Evolutionary conservation across 2,113 vertebrate genomes (phyloP).

Genomic region (Apeltes quadracus): DNA sequence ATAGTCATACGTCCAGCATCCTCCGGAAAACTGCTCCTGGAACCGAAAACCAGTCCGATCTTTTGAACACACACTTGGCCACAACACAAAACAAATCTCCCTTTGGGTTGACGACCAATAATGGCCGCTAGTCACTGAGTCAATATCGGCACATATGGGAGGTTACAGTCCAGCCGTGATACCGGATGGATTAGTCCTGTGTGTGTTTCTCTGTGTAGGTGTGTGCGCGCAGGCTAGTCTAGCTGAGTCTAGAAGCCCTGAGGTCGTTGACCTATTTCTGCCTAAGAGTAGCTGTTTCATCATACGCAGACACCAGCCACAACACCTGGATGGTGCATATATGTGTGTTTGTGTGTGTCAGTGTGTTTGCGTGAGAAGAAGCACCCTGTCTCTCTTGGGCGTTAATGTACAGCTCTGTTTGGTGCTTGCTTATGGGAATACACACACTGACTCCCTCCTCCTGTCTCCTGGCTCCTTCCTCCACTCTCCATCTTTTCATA

Average conservation of each 20-base stretch:
- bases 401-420: conserved; percentile 54
- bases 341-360: conserved; percentile 17
- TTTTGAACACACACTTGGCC: not conserved
- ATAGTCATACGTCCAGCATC: not conserved
- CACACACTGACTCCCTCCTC: conserved; percentile 48
- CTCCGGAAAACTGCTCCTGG: not conserved
- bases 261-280: conserved; percentile 74
- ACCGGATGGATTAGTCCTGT: not conserved
- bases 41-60: not conserved
- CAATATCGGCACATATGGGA: not conserved
- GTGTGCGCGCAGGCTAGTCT: conserved; percentile 25
- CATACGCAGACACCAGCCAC: conserved; percentile 57
- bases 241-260: conserved; percentile 50
- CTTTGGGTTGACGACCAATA: not conserved
- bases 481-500: conserved; percentile 40
- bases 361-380: conserved; percentile 14
- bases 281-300: conserved; percentile 70
- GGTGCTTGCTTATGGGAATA: conserved; percentile 42
- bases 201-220: not conserved
- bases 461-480: conserved; percentile 37
- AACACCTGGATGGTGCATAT: conserved; percentile 54
- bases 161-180: not conserved
- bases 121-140: not conserved
- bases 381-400: conserved; percentile 36
- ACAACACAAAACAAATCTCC: conserved; percentile 1